Evolutionary conservation across 2,888 invertebrate genomes (phyloP), one percentile per base, ranked within the genome.

Genomic region (Orchesella flavescens): DNA sequence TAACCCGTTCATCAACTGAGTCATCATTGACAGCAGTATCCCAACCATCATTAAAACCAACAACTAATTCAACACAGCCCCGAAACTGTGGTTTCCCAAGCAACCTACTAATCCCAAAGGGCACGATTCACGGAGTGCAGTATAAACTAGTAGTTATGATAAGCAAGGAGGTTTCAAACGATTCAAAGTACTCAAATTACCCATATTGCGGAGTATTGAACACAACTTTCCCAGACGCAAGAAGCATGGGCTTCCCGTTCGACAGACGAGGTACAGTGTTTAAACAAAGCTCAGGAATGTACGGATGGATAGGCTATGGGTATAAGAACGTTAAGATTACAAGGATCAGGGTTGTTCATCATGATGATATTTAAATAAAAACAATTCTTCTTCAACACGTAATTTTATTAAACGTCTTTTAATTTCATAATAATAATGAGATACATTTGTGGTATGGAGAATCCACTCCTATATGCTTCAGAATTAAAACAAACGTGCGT

Each of bases 271-370:
- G 78, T 7, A 78, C 78, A 1, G 71, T 15, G 21, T 78, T 78
- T 63, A 34, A 34, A 34, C 3, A 34, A 4, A 7, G 34, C 34
- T 34, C 34, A 5, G 13, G 68, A 17, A 21, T n/a, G n/a, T n/a
- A n/a, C n/a, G n/a, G n/a, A 17, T 13, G 19, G 55, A 43, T 7
- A 12, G 71, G 71, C n/a, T 44, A 34, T n/a, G 15, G 5, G 12
- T 74, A 55, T 34, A 59, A 59, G 44, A 59, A 53, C 59, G 86
- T 92, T 92, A 94, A 89, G 93, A 34, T 34, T 4, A 34, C 34
- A 4, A 34, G 34, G 7, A 34, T 34, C 34, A 34, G 34, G 34
- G 34, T 34, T 7, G 34, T 34, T 34, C 34, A 34, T 34, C 3
- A 34, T 34, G 7, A 34, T 34, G 34, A 7, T 34, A 7, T 34